A percentile compares a stretch with the other conserved stretches of the same genome.
Conservation (phyloP, 1,140 invertebrate genomes). For the Glomeris maerens region DNA sequence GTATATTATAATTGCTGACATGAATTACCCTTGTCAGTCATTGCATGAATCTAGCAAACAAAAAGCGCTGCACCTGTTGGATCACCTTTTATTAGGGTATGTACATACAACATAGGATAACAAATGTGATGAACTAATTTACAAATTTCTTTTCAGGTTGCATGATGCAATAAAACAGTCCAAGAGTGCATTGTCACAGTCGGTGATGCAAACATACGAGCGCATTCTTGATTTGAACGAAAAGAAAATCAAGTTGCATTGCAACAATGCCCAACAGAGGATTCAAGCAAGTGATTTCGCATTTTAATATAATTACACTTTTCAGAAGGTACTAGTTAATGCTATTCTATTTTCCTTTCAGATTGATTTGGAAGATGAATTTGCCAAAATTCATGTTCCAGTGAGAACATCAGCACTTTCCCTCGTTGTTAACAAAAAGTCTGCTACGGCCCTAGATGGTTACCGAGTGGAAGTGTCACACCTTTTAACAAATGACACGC, state of each 20-base stretch:
- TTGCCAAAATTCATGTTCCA: not conserved
- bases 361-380: slow-evolving; percentile 1
- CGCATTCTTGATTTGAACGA: slow-evolving; percentile 8
- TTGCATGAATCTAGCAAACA: not conserved
- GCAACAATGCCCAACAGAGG: slow-evolving; percentile 3
- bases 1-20: no score
- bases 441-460: not conserved
- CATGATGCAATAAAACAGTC: slow-evolving; percentile 3
- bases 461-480: not conserved
- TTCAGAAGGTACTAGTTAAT: not conserved
- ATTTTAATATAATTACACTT: not conserved
- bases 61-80: slow-evolving; percentile 8
- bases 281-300: slow-evolving; percentile 2
- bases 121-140: not conserved
- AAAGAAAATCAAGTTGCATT: slow-evolving; percentile 9
- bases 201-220: slow-evolving; percentile 1
- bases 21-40: no score
- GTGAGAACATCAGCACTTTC: not conserved
- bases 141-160: slow-evolving; percentile 4
- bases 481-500: not conserved
- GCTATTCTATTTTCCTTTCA: not conserved
- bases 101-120: slow-evolving; percentile 1
- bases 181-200: not conserved
- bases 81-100: slow-evolving; percentile 5
- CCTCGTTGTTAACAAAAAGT: not conserved